Evolutionary conservation across 2,797 vertebrate genomes (phyloP).

Genomic region (Otolemur crassicaudatus): DNA sequence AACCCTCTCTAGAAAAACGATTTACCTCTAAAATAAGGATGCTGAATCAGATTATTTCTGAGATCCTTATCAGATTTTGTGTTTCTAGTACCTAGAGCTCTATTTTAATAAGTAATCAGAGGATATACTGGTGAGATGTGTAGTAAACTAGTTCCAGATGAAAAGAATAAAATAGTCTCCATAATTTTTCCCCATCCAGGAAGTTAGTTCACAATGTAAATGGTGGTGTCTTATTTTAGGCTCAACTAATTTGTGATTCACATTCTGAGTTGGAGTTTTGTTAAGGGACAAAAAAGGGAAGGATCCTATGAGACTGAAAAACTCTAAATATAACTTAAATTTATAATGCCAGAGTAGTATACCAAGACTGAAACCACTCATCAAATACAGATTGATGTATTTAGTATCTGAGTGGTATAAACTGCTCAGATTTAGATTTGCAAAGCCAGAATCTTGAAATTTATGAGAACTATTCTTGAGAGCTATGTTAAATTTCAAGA

Average conservation of each 20-base stretch:
- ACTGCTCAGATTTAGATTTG: neutral
- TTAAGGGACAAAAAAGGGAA: neutral
- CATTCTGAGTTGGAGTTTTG: neutral
- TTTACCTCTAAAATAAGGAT: neutral
- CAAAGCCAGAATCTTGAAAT: neutral
- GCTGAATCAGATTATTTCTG: neutral
- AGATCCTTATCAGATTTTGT: conserved; percentile 30
- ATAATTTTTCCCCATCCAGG: neutral
- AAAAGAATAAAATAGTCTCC: neutral
- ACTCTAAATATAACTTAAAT: neutral
- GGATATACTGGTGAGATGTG: neutral
- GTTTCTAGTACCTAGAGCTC: neutral
- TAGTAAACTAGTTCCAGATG: neutral
- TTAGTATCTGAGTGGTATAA: too few relatives aligned
- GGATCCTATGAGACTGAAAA: neutral
- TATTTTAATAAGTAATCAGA: neutral
- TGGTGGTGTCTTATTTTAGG: neutral
- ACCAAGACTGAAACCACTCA: neutral
- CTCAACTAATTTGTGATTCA: neutral
- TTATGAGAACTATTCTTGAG: conserved; percentile 16
- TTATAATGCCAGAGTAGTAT: neutral
- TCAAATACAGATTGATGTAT: neutral
- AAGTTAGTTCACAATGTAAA: neutral
- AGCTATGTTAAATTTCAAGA: neutral
- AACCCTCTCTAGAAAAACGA: neutral